Conservation (phyloP, 1,140 invertebrate species). For the Hormaphis cornu region DNA sequence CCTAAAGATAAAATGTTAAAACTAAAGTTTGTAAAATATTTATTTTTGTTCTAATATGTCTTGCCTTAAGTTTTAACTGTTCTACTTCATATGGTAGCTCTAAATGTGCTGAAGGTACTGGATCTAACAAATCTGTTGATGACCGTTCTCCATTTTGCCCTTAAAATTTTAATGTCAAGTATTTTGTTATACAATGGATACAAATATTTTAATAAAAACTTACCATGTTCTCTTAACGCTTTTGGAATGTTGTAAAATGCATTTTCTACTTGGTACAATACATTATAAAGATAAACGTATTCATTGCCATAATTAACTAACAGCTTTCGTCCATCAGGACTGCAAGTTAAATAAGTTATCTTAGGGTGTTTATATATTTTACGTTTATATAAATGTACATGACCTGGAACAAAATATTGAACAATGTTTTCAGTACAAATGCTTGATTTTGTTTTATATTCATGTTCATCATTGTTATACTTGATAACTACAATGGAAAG, state of each 20-base stretch:
- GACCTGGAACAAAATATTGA: slow-evolving; percentile 67
- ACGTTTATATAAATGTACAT: not conserved
- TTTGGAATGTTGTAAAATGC: slow-evolving; percentile 36
- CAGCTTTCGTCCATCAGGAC: slow-evolving; percentile 78
- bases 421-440: slow-evolving; percentile 58
- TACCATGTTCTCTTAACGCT: slow-evolving; percentile 30
- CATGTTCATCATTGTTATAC: not conserved
- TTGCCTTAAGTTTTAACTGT: slow-evolving; percentile 50
- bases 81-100: slow-evolving; percentile 48
- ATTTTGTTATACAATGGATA: not conserved
- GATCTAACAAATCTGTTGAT: not conserved
- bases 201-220: slow-evolving; percentile 31
- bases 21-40: not conserved
- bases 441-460: slow-evolving; percentile 38
- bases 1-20: slow-evolving; percentile 44
- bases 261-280: slow-evolving; percentile 43
- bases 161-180: too few species aligned
- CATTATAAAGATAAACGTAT: slow-evolving; percentile 89
- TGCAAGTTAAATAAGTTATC: slow-evolving; percentile 86
- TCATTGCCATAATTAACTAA: slow-evolving; percentile 91
- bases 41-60: not conserved
- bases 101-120: not conserved
- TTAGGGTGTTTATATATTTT: not conserved
- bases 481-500: not conserved
- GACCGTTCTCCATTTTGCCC: slow-evolving; percentile 4